phyloP scores from a whole-genome alignment of 2,113 vertebrate species.

The Connochaetes taurinus region DNA sequence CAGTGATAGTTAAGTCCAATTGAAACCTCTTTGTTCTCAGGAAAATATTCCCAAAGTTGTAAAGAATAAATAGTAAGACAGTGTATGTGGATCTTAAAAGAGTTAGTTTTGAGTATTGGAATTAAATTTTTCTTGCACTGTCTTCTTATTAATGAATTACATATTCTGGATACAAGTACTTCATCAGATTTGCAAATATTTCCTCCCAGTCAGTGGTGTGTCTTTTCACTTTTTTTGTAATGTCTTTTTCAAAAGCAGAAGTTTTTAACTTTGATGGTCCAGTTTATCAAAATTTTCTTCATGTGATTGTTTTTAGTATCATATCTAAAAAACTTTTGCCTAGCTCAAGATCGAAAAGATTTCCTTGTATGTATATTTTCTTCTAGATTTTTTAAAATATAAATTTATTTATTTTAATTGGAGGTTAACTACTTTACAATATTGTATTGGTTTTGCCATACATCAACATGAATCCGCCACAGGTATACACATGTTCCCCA shows the following conservation, averaged over 20 bases:
- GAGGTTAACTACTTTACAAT: too few relatives aligned
- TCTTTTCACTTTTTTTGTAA: neutral
- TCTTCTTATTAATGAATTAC: neutral
- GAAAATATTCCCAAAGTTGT: slow-evolving; percentile 44
- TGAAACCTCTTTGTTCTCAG: slow-evolving; percentile 49
- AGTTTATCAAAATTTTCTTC: neutral
- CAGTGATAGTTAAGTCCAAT: slow-evolving; percentile 26
- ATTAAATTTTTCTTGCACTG: slow-evolving; percentile 35
- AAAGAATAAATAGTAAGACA: slow-evolving; percentile 31
- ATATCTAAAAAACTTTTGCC: neutral
- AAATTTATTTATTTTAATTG: too few relatives aligned
- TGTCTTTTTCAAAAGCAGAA: neutral
- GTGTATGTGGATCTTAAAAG: slow-evolving; percentile 46
- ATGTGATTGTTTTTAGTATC: neutral
- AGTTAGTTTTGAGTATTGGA: slow-evolving; percentile 59
- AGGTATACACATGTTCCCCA: too few relatives aligned
- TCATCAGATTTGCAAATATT: neutral
- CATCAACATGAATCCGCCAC: too few relatives aligned
- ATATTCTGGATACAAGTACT: neutral
- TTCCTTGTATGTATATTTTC: neutral
- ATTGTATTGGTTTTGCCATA: too few relatives aligned
- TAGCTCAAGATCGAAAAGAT: neutral
- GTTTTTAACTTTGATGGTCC: neutral
- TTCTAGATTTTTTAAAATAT: too few relatives aligned
- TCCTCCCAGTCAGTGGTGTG: neutral